Base-by-base conservation (phyloP, 2,113 vertebrate species). In the Lepisosteus oculatus region DNA sequence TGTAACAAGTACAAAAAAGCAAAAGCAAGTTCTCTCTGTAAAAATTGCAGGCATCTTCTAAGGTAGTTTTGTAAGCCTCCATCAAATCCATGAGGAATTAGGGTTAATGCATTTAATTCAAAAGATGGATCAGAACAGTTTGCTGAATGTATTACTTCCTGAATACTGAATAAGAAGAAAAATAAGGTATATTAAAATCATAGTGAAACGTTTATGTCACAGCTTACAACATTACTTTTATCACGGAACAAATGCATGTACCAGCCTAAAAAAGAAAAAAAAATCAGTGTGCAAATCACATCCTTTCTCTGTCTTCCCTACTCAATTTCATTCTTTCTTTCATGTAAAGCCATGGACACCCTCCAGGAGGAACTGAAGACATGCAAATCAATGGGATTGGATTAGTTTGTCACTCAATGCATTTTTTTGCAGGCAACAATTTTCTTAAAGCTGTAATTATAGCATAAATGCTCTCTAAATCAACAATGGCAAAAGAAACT, bases 381-480 rank as follows among this genome's bases (percentile, higher is more conserved):
- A 76, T 75, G 80, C 79, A 86, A 78, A 85, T 72, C 3, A 6
- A 42, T 17, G 63, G 69, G 75, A 79, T 79, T 73, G 71, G 80
- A 83, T 87, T 79, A 84, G 42, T 51, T 69, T 76, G 67, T 74
- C 75, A 70, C 74, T 76, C 47, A 71, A 71, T 0, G 42, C 71
- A 73, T 76, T 76, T 79, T 67, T 71, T 73, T 54, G 65, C 71
- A 70, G 73, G 55, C 65, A 70, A 2, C 67, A 62, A 17, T 43
- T 43, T 75, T 77, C 74, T 77, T 73, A 51, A 70, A 64, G 43
- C 67, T 81, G 70, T 72, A 80, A 68, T 79, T 54, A 29, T 70
- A 72, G 59, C 51, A 41, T 70, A 62, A 75, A 79, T 9, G 74
- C 56, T 44, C 29, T 56, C 72, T 62, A 47, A 61, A 54, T 54